These are phyloP conservation scores for Odocoileus virginianus DNA, from an alignment of 2,113 vertebrate species.

Conservation along the genomic window DNA sequence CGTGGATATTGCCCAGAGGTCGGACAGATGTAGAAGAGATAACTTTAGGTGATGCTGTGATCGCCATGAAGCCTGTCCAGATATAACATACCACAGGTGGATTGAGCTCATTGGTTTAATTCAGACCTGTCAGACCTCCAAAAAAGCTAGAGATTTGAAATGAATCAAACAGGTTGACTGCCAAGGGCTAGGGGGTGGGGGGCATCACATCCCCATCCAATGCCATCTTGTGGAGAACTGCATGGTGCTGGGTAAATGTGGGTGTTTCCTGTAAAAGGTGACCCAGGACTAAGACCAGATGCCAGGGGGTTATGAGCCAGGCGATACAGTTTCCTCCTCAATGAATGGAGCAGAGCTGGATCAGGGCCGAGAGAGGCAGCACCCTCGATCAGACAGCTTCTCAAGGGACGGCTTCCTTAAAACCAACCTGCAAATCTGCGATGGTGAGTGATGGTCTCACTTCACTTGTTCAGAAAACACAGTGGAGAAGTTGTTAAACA, in stretches of 20 bases:
- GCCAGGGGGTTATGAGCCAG: not conserved
- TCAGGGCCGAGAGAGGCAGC: not conserved
- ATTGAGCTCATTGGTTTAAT: slow-evolving; percentile 38
- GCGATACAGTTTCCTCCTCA: not conserved
- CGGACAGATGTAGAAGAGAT: not conserved
- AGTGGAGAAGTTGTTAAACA: not conserved
- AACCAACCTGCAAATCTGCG: not conserved
- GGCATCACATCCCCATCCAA: not conserved
- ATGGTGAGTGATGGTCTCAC: not conserved
- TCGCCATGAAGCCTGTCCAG: not conserved
- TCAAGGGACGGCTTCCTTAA: not conserved
- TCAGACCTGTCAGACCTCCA: slow-evolving; percentile 29
- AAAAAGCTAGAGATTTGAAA: not conserved
- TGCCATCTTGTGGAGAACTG: not conserved
- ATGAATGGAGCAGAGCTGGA: not conserved
- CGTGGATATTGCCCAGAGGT: not conserved
- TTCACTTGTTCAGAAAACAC: not conserved
- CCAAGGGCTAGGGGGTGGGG: not conserved
- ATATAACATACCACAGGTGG: not conserved
- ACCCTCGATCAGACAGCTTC: accelerated
- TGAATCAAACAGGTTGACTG: not conserved
- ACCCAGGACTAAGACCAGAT: not conserved
- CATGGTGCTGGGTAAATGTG: not conserved
- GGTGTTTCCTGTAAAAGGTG: not conserved
- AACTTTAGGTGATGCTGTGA: not conserved